These are phyloP conservation scores for Aurelia sp. DNA, from an alignment of 30 jellyfish, hydroid and myxozoan genomes.

Conservation along the genomic window DNA sequence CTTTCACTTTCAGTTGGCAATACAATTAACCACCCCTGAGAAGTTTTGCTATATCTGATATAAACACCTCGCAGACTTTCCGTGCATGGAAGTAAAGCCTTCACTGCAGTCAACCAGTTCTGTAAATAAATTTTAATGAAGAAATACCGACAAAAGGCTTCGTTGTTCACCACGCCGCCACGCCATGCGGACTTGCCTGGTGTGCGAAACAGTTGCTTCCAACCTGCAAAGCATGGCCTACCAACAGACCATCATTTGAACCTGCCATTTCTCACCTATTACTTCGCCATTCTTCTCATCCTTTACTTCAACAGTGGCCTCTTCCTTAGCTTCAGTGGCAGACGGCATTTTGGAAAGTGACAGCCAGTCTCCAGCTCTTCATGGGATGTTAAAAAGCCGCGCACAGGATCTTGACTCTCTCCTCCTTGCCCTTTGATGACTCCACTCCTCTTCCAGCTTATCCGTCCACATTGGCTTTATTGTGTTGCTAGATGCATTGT, in stretches of 20 bases:
- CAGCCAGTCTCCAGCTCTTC: constrained; percentile 65
- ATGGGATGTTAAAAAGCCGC: constrained; percentile 54
- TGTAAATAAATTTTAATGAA: no score
- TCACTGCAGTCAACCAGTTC: no score
- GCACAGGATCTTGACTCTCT: constrained; percentile 62
- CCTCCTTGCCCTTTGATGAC: constrained; percentile 52
- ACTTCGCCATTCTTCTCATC: constrained; percentile 63
- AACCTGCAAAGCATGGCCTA: background rate
- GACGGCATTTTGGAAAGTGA: constrained; percentile 67
- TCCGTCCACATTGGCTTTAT: constrained; percentile 51
- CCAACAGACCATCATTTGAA: no score
- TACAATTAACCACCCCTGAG: no score
- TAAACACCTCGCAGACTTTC: no score
- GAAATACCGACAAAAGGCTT: background rate
- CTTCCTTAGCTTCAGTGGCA: constrained; percentile 78
- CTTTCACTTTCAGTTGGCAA: no score
- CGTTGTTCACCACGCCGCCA: background rate
- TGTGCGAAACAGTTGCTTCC: background rate
- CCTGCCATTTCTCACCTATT: constrained; percentile 31
- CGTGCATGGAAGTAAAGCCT: no score
- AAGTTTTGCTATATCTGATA: no score
- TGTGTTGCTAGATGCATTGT: constrained; percentile 42
- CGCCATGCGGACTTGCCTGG: background rate
- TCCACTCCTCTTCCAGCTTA: constrained; percentile 25
- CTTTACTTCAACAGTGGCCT: constrained; percentile 19